These are phyloP conservation scores for Thamnophis elegans DNA, from an alignment of 2,797 vertebrate species.

Conservation along the genomic window DNA sequence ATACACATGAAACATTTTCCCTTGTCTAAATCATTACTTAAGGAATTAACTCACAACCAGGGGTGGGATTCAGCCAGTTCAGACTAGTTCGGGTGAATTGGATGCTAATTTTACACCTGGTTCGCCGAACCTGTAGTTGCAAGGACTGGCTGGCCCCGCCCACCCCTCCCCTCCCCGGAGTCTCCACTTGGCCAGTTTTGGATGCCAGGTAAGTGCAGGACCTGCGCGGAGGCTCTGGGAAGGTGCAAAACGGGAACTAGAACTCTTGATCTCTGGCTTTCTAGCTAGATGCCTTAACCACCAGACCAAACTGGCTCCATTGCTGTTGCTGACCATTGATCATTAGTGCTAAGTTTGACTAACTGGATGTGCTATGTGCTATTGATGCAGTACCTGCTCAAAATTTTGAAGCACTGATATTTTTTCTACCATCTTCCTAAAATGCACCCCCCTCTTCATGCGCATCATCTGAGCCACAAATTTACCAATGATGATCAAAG, in stretches of 20 bases:
- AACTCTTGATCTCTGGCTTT: too few species aligned
- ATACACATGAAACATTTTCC: background rate
- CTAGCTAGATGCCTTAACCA: background rate
- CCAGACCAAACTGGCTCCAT: background rate
- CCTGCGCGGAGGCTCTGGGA: too few species aligned
- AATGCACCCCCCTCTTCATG: background rate
- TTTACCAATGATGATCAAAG: background rate
- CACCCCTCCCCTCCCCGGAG: too few species aligned
- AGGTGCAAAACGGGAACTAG: too few species aligned
- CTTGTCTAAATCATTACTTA: background rate
- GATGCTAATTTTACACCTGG: too few species aligned
- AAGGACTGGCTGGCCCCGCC: too few species aligned
- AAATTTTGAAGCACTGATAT: background rate
- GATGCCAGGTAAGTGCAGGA: too few species aligned
- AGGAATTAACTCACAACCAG: background rate
- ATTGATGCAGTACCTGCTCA: background rate
- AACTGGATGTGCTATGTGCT: background rate
- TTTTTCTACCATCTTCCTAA: background rate
- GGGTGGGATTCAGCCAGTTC: too few species aligned
- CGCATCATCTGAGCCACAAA: background rate
- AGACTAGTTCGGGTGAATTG: too few species aligned
- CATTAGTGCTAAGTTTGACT: background rate
- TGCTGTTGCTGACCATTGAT: background rate
- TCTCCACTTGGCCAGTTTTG: too few species aligned
- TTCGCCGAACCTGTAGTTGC: too few species aligned